A percentile compares a stretch with the other conserved stretches of the same genome.
Evolutionary conservation across 1,140 invertebrate species (phyloP).

Genomic region (Fopius arisanus): DNA sequence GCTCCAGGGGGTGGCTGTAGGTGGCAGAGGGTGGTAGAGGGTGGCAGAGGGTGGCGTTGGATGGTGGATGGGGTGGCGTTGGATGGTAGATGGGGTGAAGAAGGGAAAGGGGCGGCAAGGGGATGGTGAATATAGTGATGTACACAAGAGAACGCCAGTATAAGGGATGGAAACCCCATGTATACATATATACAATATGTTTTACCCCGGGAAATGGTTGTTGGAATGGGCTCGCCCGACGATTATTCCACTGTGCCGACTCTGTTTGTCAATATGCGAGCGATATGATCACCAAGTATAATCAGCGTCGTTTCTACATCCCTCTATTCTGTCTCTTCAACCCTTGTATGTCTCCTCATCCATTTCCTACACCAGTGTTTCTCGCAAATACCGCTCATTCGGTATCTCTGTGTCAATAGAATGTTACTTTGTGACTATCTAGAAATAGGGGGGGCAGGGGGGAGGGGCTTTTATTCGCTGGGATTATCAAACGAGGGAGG

Average conservation of each 20-base stretch:
- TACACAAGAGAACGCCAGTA: not conserved
- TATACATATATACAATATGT: not conserved
- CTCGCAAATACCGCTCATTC: not conserved
- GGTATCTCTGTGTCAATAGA: not conserved
- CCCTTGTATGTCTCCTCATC: conserved; percentile 2
- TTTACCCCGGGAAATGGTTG: not conserved
- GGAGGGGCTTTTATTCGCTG: too few relatives aligned
- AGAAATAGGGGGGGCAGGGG: too few relatives aligned
- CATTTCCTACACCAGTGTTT: not conserved
- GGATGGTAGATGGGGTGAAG: not conserved
- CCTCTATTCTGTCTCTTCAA: not conserved
- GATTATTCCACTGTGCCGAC: not conserved
- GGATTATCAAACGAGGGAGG: too few relatives aligned
- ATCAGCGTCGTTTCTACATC: conserved; percentile 42
- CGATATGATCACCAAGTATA: conserved; percentile 58
- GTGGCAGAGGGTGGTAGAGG: too few relatives aligned
- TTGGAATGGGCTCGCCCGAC: not conserved
- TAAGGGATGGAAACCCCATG: not conserved
- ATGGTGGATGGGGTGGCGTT: too few relatives aligned
- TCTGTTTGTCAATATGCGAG: conserved; percentile 56
- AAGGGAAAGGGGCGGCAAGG: too few relatives aligned
- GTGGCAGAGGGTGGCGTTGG: too few relatives aligned
- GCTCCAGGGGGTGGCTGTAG: not conserved
- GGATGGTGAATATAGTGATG: not conserved
- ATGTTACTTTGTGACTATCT: not conserved